Evolutionary conservation across 92 coral and sea anemone species (phyloP), one percentile per base, ranked within the genome.

Genomic region (Palythoa grandis): DNA sequence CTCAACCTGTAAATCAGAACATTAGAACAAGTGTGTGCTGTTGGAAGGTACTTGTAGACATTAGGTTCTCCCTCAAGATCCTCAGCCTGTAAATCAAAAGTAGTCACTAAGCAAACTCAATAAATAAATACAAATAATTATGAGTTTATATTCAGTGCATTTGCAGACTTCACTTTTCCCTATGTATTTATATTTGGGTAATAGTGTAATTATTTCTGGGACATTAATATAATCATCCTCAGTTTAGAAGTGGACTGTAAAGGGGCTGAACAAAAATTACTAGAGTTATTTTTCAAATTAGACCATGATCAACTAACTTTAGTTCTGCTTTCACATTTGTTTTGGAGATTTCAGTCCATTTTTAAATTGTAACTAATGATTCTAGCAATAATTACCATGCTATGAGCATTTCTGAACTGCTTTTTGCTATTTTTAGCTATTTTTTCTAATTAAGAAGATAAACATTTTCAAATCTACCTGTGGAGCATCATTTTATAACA

Each of bases 1-100:
- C 61, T 67, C 84, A 78, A 29, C 67, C 84, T 78, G 84, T 53
- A 78, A 65, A 65, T 69, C 57, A 88, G 69, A 70, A 56, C 88
- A 82, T 92, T 92, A 16, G 90, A 78, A 82, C 93, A 93, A 43
- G 96, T 87, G 76, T 87, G 91, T 11, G 92, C 92, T 35, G 78
- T 88, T 83, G 93, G 96, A 37, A 93, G 74, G 89, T 57, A 86
- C 82, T 74, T 86, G 88, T 76, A 86, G 54, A 58, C 65, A 50
- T 54, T 85, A 16, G 29, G 54, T 73, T 72, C 80, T 82, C 91
- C 88, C 86, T 70, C 89, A 90, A 65, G 63, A 57, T 57, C 63
- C 61, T 67, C 84, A 78, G 61, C 67, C 84, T 78, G 84, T 53
- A 78, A 65, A 65, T 67, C 72, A 67, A 67, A 67, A 22, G 72